A percentile compares a stretch with the other conserved stretches of the same genome.
phyloP scores from a whole-genome alignment of 2,888 invertebrate genomes.

The Caenorhabditis sp. region DNA sequence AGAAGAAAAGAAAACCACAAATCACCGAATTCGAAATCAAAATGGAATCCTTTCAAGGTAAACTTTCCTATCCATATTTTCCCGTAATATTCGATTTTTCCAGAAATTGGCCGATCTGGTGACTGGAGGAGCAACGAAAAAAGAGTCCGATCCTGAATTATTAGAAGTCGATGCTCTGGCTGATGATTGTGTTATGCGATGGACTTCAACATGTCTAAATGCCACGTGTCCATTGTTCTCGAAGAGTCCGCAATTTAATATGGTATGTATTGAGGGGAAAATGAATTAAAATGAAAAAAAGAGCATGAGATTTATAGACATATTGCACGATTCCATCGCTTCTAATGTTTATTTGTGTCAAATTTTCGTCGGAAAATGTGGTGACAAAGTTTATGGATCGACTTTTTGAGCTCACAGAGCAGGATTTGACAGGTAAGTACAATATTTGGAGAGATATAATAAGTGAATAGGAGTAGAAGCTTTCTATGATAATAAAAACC shows the following conservation, averaged over 20 bases:
- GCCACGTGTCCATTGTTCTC: constrained; percentile 33
- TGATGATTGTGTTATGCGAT: constrained; percentile 9
- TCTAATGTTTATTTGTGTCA: constrained; percentile 23
- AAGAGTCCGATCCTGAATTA: too few species aligned
- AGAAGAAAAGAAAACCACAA: background rate
- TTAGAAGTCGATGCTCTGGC: background rate
- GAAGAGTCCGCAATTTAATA: constrained; percentile 29
- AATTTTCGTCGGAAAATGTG: constrained; percentile 19
- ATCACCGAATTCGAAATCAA: background rate
- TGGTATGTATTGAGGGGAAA: constrained; percentile 14
- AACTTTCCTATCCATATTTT: too few species aligned
- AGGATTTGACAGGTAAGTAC: constrained; percentile 20
- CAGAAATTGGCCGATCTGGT: background rate
- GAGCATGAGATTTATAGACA: too few species aligned
- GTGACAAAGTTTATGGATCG: constrained; percentile 11
- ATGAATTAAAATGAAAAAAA: too few species aligned
- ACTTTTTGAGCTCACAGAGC: constrained; percentile 17
- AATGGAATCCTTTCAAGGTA: background rate
- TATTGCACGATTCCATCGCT: constrained; percentile 23
- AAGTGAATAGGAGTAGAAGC: too few species aligned
- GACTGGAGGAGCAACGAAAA: background rate
- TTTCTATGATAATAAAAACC: too few species aligned
- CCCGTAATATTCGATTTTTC: too few species aligned
- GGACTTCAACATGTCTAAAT: constrained; percentile 32
- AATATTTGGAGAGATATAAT: too few species aligned